Conservation (phyloP, 2,888 invertebrate species). For the Ptychoptera albimana region DNA sequence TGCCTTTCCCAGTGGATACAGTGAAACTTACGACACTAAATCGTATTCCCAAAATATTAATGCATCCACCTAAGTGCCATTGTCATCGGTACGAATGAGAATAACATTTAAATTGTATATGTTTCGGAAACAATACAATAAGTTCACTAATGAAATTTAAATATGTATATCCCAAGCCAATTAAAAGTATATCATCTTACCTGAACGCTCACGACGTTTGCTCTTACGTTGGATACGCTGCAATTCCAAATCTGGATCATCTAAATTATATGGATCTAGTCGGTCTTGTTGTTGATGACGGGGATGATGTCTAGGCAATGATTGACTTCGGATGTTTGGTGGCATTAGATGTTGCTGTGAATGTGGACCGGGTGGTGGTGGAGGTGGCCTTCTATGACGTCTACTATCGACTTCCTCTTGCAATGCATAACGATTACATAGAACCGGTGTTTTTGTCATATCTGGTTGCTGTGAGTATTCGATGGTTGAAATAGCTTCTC, state of each 20-base stretch:
- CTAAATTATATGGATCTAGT: conserved; percentile 17
- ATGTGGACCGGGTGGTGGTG: too few relatives aligned
- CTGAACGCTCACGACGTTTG: conserved; percentile 13
- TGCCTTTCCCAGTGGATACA: too few relatives aligned
- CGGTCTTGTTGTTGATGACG: conserved; percentile 4
- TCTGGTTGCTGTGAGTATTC: conserved; percentile 24
- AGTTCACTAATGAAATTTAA: neutral
- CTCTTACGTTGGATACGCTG: conserved; percentile 13
- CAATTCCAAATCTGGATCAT: conserved; percentile 20
- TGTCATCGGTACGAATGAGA: too few relatives aligned
- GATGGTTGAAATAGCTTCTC: conserved; percentile 13
- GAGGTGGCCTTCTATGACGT: neutral
- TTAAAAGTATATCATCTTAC: conserved; percentile 8
- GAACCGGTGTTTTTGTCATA: conserved; percentile 40
- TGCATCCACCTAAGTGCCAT: too few relatives aligned
- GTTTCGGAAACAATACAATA: too few relatives aligned
- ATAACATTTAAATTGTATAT: too few relatives aligned
- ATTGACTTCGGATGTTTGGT: conserved; percentile 8
- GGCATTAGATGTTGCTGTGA: neutral
- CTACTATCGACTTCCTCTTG: conserved; percentile 24
- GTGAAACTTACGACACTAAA: too few relatives aligned
- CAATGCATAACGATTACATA: conserved; percentile 55
- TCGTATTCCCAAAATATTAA: too few relatives aligned
- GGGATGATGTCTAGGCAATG: conserved; percentile 15
- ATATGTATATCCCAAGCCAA: neutral